Percentiles rank a stretch among this genome's conserved stretches.
Conservation (phyloP, 2,797 vertebrate genomes). For the Myiothlypis coronata region DNA sequence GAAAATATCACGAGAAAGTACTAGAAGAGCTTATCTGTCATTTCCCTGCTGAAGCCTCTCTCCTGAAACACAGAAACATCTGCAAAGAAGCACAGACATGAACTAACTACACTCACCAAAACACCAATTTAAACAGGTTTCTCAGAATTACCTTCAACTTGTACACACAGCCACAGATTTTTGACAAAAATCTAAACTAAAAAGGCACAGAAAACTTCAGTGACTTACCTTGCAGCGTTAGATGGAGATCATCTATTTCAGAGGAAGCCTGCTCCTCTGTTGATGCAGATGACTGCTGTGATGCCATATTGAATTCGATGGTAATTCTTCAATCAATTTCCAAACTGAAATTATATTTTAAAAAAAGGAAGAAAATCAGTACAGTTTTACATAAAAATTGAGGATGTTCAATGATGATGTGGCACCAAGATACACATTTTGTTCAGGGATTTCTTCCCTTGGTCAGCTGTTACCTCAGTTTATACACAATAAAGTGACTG, state of each 20-base stretch:
- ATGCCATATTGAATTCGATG: constrained; percentile 74
- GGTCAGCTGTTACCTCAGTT: background rate
- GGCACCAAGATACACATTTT: accelerated
- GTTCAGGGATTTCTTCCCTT: background rate
- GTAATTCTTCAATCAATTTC: constrained; percentile 36
- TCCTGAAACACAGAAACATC: background rate
- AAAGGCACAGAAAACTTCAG: background rate
- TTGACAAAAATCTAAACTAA: background rate
- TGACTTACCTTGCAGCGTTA: constrained; percentile 86
- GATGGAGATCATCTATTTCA: constrained; percentile 86
- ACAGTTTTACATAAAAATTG: background rate
- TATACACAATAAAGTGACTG: background rate
- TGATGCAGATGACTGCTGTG: constrained; percentile 50
- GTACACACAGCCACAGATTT: background rate
- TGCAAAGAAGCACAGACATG: background rate
- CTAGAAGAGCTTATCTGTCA: background rate
- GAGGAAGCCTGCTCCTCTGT: constrained; percentile 78
- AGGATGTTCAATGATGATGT: background rate
- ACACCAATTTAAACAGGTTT: background rate
- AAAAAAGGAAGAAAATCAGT: background rate
- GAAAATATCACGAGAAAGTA: background rate
- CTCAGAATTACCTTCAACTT: background rate
- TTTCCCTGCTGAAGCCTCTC: background rate
- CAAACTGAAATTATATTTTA: constrained; percentile 47
- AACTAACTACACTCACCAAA: background rate